Percentiles rank a stretch among this genome's conserved stretches.
These are phyloP conservation scores for Polyommatus icarus DNA, from an alignment of 2,888 invertebrate genomes.

Conservation along the genomic window DNA sequence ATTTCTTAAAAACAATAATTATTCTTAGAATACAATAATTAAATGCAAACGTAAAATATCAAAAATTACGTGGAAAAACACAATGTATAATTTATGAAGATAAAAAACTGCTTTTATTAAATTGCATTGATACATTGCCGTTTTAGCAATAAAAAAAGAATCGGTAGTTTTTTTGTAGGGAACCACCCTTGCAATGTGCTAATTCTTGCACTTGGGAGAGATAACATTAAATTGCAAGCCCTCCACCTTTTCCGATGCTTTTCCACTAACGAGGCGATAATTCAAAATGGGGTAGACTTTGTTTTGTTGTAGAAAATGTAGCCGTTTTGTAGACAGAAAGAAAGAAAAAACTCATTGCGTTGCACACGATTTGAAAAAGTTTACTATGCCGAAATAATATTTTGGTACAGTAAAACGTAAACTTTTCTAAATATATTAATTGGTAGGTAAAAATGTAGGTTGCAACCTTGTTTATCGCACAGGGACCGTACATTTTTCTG, in stretches of 20 bases:
- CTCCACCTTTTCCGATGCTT: conserved; percentile 53
- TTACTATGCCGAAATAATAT: too few species aligned
- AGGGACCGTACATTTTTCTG: too few species aligned
- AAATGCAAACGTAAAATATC: neutral
- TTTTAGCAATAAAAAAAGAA: conserved; percentile 15
- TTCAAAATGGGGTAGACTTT: conserved; percentile 55
- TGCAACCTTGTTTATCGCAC: too few species aligned
- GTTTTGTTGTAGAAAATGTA: conserved; percentile 32
- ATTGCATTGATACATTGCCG: conserved; percentile 21
- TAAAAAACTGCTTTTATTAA: conserved; percentile 2
- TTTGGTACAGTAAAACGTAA: too few species aligned
- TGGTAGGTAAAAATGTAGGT: too few species aligned
- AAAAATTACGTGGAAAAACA: conserved; percentile 1
- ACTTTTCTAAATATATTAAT: too few species aligned
- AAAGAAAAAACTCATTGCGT: neutral
- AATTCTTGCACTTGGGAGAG: conserved; percentile 72
- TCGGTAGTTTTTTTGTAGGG: conserved; percentile 38
- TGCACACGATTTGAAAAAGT: neutral
- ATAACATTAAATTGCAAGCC: conserved; percentile 69
- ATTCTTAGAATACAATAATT: neutral
- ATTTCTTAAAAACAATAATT: neutral
- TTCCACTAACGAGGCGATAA: conserved; percentile 71
- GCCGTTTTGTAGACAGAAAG: neutral
- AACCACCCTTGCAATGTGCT: conserved; percentile 59
- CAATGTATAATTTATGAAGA: neutral